Base-by-base conservation (phyloP, 2,888 invertebrate genomes). In the Dicranocentrus wangi region DNA sequence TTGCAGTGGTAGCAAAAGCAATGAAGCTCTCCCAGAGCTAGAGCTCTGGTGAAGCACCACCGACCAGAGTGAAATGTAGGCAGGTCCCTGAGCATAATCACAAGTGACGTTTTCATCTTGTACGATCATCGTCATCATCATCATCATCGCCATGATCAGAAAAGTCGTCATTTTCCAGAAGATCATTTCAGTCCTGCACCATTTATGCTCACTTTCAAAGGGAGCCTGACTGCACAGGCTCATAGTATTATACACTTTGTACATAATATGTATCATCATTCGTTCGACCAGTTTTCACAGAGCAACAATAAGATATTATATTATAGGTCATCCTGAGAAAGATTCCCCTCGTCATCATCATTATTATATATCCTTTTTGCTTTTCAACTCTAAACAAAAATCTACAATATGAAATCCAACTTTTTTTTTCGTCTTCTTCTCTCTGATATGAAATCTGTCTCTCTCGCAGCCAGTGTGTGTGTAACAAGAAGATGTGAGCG, bases 101-200 rank as follows among this genome's bases (percentile, higher is more conserved):
- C 39, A 55, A 73, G 73, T 63, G 73, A 73, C 73, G 73, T 73
- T 73, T 73, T 73, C 73, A 73, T 73, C 63, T 73, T 32, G 58
- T 60, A 39, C 17, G 15, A 5, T 10, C 60, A 21, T 53, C 15
- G 19, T 53, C 39, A 39, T 39, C 8, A 39, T 39, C 58, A 58
- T 58, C 27, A 58, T 58, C 51, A 51, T 17, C n/a, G n/a, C 15
- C n/a, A n/a, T 13, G 17, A 51, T 19, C 32, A 32, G 32, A n/a
- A n/a, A n/a, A 32, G 32, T 32, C 32, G 10, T 32, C 17, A n/a
- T 47, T 47, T n/a, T 60, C 60, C 60, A 60, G 32, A 60, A 32
- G 27, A 60, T 60, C 60, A 60, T 60, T 60, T 32, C 60, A 60
- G 15, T n/a, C 10, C 47, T 47, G 5, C 32, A n/a, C 39, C 13